Evolutionary conservation across 2,888 invertebrate genomes (phyloP).

Genomic region (Polymixis flavicincta): DNA sequence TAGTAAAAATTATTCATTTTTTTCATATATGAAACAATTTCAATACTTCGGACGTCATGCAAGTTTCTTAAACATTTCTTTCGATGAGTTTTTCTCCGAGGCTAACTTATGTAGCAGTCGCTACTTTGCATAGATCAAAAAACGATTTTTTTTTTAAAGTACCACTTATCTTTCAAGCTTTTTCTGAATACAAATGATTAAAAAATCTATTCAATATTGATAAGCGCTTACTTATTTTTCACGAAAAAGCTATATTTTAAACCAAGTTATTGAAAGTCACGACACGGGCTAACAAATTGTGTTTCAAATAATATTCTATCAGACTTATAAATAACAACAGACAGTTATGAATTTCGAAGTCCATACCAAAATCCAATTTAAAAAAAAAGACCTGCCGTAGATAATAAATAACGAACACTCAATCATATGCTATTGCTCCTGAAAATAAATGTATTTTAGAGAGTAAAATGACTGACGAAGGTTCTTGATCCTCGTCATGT

Average conservation of each 20-base stretch:
- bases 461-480: conserved; percentile 29
- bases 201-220: neutral
- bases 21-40: neutral
- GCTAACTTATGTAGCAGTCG: too few species aligned
- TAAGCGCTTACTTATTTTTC: neutral
- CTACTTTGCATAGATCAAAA: too few species aligned
- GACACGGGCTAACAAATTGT: conserved; percentile 19
- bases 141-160: neutral
- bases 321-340: conserved; percentile 29
- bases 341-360: conserved; percentile 30
- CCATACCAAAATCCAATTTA: conserved; percentile 22
- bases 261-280: conserved; percentile 11
- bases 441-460: conserved; percentile 26
- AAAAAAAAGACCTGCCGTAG: neutral
- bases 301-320: conserved; percentile 15
- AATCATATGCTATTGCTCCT: conserved; percentile 4
- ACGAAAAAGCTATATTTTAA: neutral
- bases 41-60: neutral
- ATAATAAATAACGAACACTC: conserved; percentile 26
- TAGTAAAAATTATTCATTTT: too few species aligned
- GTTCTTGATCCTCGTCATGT: conserved; percentile 34
- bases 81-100: neutral
- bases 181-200: neutral
- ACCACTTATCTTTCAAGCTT: neutral
- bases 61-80: neutral